Percentiles rank a stretch among this genome's conserved stretches.
These are phyloP conservation scores for Acanthiza pusilla DNA, from an alignment of 2,797 vertebrate species.

Conservation along the genomic window DNA sequence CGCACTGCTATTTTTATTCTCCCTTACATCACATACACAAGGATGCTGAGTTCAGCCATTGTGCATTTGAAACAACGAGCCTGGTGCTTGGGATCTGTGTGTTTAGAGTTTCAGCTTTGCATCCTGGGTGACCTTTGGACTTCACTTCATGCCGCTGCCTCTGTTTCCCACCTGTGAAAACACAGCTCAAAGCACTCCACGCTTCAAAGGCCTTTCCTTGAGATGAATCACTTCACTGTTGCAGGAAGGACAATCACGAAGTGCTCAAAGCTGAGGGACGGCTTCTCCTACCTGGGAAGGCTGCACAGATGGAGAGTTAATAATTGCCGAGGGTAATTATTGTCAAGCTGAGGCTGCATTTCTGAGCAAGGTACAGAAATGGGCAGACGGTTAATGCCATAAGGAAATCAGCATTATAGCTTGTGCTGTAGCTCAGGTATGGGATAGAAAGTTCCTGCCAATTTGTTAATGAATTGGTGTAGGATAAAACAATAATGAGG, in stretches of 20 bases:
- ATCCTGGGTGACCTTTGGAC: neutral
- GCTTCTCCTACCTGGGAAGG: neutral
- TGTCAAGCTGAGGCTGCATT: neutral
- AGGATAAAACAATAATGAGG: neutral
- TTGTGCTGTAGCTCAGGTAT: neutral
- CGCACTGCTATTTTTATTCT: neutral
- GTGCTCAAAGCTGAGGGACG: neutral
- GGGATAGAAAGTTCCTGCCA: neutral
- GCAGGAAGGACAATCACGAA: neutral
- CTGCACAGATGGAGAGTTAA: neutral
- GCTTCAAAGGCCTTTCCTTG: neutral
- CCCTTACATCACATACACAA: neutral
- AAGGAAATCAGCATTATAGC: neutral
- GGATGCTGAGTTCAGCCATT: neutral
- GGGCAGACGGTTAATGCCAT: neutral
- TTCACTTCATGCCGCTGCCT: neutral
- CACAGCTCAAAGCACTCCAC: neutral
- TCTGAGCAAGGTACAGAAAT: neutral
- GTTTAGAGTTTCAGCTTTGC: neutral
- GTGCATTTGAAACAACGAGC: neutral
- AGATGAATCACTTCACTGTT: neutral
- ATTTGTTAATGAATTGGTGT: neutral
- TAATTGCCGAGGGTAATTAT: neutral
- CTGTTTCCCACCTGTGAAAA: conserved; percentile 3
- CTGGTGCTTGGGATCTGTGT: neutral